Conservation (phyloP, 2,797 vertebrate species). For the Sebastes miniatus region DNA sequence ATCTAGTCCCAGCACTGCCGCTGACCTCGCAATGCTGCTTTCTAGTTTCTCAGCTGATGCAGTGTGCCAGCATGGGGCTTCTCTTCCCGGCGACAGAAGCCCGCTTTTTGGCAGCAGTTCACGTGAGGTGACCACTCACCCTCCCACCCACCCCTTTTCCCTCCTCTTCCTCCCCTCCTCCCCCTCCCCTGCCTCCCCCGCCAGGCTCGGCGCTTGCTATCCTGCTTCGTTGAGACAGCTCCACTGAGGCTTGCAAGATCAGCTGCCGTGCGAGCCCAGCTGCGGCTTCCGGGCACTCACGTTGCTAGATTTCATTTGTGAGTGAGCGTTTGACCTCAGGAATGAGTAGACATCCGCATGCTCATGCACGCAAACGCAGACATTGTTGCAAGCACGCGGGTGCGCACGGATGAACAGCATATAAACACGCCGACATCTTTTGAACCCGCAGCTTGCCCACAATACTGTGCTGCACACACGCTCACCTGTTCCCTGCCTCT, state of each 20-base stretch:
- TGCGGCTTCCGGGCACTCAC: slow-evolving; percentile 76
- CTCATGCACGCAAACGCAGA: slow-evolving; percentile 53
- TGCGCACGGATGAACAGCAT: slow-evolving; percentile 50
- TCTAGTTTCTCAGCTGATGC: slow-evolving; percentile 72
- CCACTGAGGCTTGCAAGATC: slow-evolving; percentile 85
- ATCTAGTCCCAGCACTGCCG: slow-evolving; percentile 22
- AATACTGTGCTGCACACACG: slow-evolving; percentile 8
- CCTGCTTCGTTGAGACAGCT: slow-evolving; percentile 82
- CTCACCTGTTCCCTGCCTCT: slow-evolving; percentile 44
- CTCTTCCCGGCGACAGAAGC: slow-evolving; percentile 55
- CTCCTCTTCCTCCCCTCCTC: slow-evolving; percentile 13
- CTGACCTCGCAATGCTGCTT: slow-evolving; percentile 72
- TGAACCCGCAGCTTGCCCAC: slow-evolving; percentile 14
- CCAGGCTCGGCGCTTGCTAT: slow-evolving; percentile 67
- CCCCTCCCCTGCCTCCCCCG: slow-evolving; percentile 39
- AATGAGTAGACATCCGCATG: slow-evolving; percentile 64
- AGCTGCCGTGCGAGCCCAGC: slow-evolving; percentile 80
- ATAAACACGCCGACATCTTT: slow-evolving; percentile 32
- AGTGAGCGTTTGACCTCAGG: slow-evolving; percentile 80
- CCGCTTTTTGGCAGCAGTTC: slow-evolving; percentile 69
- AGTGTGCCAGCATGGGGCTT: slow-evolving; percentile 49
- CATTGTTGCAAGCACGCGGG: slow-evolving; percentile 34
- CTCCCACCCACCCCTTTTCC: background rate
- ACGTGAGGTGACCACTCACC: slow-evolving; percentile 72
- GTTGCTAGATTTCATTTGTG: slow-evolving; percentile 82